phyloP scores from a whole-genome alignment of 2,797 vertebrate genomes.

The Spinus pinus region DNA sequence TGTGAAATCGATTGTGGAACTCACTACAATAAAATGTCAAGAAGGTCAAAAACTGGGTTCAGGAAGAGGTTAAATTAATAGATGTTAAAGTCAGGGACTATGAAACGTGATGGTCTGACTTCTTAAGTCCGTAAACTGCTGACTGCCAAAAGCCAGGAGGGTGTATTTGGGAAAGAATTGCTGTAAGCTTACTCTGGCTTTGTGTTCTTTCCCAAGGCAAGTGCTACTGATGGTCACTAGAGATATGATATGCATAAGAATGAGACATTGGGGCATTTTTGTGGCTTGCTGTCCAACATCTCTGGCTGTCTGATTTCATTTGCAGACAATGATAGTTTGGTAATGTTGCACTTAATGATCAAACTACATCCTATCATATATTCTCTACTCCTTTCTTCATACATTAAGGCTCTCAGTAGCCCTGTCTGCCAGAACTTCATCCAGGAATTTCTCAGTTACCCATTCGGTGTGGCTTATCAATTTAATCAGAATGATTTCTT shows the following conservation, averaged over 20 bases:
- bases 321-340: not conserved
- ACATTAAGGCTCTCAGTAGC: not conserved
- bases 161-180: slow-evolving; percentile 46
- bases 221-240: slow-evolving; percentile 54
- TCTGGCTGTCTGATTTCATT: not conserved
- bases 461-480: not conserved
- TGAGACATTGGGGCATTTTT: not conserved
- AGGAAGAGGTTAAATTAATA: slow-evolving; percentile 45
- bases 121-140: slow-evolving; percentile 8
- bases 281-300: not conserved
- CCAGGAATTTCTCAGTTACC: not conserved
- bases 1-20: not conserved
- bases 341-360: not conserved
- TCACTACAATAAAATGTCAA: not conserved
- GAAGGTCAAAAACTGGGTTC: not conserved
- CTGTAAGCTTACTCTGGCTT: slow-evolving; percentile 32
- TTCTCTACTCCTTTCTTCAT: not conserved
- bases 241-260: slow-evolving; percentile 28
- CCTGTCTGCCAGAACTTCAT: not conserved
- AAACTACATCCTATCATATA: not conserved
- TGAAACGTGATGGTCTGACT: slow-evolving; percentile 12
- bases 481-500: not conserved
- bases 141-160: slow-evolving; percentile 20
- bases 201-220: slow-evolving; percentile 54
- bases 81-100: not conserved